Conservation (phyloP, 2,888 invertebrate species). For the Polia nebulosa region DNA sequence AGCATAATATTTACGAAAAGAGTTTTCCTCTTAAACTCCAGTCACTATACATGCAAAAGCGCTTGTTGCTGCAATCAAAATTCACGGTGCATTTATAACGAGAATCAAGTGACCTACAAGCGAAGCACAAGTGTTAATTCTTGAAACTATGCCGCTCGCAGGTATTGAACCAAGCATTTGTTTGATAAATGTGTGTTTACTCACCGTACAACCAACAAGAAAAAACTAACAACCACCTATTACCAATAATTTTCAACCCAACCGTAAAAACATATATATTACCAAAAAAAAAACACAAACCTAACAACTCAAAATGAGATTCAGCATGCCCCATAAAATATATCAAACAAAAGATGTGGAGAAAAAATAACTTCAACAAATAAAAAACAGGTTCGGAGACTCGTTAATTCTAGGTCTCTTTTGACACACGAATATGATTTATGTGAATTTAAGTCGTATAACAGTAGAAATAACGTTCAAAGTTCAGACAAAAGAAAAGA, state of each 20-base stretch:
- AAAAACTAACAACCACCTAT: constrained; percentile 28
- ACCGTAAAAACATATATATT: constrained; percentile 26
- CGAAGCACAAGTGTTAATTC: constrained; percentile 69
- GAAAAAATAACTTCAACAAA: constrained; percentile 55
- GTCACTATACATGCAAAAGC: constrained; percentile 48
- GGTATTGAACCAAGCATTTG: constrained; percentile 63
- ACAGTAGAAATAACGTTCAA: constrained; percentile 59
- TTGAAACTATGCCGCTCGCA: constrained; percentile 74
- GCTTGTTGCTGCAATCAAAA: constrained; percentile 48
- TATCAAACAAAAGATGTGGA: constrained; percentile 56
- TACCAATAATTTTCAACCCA: constrained; percentile 16
- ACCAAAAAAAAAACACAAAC: constrained; percentile 43
- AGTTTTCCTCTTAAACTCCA: constrained; percentile 30
- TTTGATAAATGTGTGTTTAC: constrained; percentile 61
- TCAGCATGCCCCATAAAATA: constrained; percentile 57
- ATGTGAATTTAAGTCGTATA: constrained; percentile 61
- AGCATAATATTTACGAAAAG: constrained; percentile 28
- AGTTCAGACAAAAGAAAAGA: constrained; percentile 52
- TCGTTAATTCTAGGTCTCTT: constrained; percentile 69
- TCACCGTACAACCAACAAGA: constrained; percentile 20
- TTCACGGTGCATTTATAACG: constrained; percentile 43
- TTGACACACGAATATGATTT: constrained; percentile 55
- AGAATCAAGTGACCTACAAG: constrained; percentile 50
- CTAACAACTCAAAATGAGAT: constrained; percentile 54
- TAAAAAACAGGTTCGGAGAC: constrained; percentile 57